Evolutionary conservation across 2,888 invertebrate genomes (phyloP).

Genomic region (Epiblema foenella): DNA sequence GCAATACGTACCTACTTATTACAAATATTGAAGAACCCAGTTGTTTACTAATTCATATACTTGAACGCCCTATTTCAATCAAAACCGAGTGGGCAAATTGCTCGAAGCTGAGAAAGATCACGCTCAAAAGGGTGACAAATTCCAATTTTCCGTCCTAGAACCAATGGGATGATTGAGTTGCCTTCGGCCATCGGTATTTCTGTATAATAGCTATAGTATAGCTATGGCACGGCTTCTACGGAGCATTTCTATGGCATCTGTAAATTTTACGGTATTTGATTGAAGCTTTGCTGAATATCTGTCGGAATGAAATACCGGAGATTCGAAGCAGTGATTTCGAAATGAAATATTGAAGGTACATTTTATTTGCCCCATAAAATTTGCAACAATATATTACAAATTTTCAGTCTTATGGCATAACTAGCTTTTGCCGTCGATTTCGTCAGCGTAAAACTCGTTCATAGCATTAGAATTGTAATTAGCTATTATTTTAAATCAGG

Average conservation of each 20-base stretch:
- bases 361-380: background rate
- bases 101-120: constrained; percentile 72
- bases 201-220: background rate
- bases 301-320: constrained; percentile 15
- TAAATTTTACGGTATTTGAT: constrained; percentile 25
- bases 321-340: background rate
- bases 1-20: no score
- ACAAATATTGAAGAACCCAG: constrained; percentile 5
- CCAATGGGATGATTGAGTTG: constrained; percentile 66
- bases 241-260: constrained; percentile 17
- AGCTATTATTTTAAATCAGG: no score
- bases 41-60: constrained; percentile 18
- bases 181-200: constrained; percentile 28
- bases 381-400: no score
- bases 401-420: no score
- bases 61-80: constrained; percentile 58
- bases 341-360: constrained; percentile 2
- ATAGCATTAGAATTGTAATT: no score
- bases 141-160: constrained; percentile 70
- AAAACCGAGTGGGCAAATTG: constrained; percentile 74
- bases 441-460: no score
- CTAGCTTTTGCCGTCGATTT: no score
- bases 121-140: constrained; percentile 74
- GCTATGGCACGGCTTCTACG: constrained; percentile 3
- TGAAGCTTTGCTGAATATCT: constrained; percentile 2